Percentiles rank a stretch among this genome's conserved stretches.
phyloP scores from a whole-genome alignment of 1,140 invertebrate genomes.

The Gyrodactylus bullatarudis region DNA sequence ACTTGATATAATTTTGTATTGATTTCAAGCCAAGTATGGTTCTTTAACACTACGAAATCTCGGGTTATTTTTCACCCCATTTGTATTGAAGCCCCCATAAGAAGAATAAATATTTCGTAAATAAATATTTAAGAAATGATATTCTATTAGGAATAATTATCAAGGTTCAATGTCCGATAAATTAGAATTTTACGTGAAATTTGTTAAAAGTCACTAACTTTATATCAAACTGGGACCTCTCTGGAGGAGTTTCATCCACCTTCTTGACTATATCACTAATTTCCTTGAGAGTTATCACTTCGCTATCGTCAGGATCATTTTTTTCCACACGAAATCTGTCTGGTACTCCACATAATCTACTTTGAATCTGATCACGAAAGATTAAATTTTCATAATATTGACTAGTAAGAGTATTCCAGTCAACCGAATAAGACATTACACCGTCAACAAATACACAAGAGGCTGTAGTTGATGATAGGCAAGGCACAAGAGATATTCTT shows the following conservation, averaged over 20 bases:
- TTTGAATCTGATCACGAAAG: neutral
- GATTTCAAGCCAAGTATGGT: too few relatives aligned
- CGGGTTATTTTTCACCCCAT: too few relatives aligned
- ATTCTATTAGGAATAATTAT: too few relatives aligned
- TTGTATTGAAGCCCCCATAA: too few relatives aligned
- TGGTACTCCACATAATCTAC: neutral
- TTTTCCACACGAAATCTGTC: neutral
- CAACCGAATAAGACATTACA: neutral
- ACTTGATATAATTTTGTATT: too few relatives aligned
- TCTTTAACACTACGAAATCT: too few relatives aligned
- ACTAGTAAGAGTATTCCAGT: neutral
- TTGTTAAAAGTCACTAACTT: neutral
- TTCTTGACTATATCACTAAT: neutral
- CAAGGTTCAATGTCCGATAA: too few relatives aligned
- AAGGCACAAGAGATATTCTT: slow-evolving; percentile 60
- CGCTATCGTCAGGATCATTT: neutral
- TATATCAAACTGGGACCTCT: neutral
- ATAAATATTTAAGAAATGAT: too few relatives aligned
- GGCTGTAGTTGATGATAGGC: slow-evolving; percentile 78
- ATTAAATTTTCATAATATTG: neutral
- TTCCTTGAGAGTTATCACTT: neutral
- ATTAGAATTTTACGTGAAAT: too few relatives aligned
- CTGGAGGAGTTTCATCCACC: neutral
- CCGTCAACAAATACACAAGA: slow-evolving; percentile 64
- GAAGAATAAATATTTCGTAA: too few relatives aligned